These are phyloP conservation scores for Gavia stellata DNA, from an alignment of 2,113 vertebrate species.

Conservation along the genomic window DNA sequence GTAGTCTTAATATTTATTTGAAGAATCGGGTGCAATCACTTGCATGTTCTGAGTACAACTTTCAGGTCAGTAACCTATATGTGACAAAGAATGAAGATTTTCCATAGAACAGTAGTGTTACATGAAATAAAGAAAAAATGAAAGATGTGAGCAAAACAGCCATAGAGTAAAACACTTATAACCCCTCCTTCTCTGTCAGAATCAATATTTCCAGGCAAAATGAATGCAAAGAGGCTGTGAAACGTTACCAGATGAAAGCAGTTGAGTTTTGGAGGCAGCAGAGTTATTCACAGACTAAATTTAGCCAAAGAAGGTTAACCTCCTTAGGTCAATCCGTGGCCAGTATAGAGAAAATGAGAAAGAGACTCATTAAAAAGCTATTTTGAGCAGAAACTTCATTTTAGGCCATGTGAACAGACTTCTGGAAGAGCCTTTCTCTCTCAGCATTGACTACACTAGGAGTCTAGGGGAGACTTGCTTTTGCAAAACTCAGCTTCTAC, in stretches of 20 bases:
- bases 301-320: constrained; percentile 21
- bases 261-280: constrained; percentile 3
- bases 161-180: background rate
- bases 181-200: background rate
- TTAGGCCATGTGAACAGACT: background rate
- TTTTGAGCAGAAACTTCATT: background rate
- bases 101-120: background rate
- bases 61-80: background rate
- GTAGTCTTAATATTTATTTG: background rate
- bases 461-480: background rate
- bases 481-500: background rate
- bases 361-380: background rate
- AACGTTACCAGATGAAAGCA: background rate
- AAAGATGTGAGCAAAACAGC: background rate
- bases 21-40: background rate
- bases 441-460: background rate
- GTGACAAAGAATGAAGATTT: background rate
- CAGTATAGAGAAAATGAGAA: background rate
- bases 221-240: background rate
- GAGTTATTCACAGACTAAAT: constrained; percentile 35
- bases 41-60: background rate
- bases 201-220: background rate
- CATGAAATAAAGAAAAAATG: background rate
- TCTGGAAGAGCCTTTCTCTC: background rate
- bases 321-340: background rate